A percentile compares a stretch with the other conserved stretches of the same genome.
phyloP scores from a whole-genome alignment of 2,113 vertebrate genomes.

The Oreochromis tanganicae region DNA sequence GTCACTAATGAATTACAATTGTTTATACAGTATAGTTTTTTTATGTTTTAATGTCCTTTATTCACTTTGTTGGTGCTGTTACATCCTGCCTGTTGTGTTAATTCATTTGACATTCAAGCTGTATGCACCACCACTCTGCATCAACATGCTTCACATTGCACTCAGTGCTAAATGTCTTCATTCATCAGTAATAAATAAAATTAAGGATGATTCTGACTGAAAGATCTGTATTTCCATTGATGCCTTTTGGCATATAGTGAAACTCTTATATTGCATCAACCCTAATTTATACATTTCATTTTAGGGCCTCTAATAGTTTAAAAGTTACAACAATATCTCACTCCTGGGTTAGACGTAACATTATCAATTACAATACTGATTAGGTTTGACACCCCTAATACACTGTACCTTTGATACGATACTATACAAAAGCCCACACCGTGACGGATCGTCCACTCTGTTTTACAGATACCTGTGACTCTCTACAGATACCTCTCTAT shows the following conservation, averaged over 20 bases:
- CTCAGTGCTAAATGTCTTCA: background rate
- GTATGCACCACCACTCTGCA: background rate
- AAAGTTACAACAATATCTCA: background rate
- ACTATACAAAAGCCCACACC: background rate
- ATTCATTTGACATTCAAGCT: background rate
- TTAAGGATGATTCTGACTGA: background rate
- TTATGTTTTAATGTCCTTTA: background rate
- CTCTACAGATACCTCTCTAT: background rate
- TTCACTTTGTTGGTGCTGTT: background rate
- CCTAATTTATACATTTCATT: background rate
- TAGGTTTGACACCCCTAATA: background rate
- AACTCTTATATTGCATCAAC: background rate
- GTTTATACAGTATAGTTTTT: background rate
- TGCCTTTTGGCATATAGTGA: background rate
- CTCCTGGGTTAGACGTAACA: rapidly evolving
- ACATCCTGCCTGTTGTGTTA: background rate
- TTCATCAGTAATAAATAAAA: background rate
- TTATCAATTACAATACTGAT: background rate
- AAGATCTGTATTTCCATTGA: background rate
- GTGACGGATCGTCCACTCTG: background rate
- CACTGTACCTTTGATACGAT: background rate
- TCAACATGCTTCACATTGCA: background rate
- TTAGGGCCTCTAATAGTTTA: background rate
- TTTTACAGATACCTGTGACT: background rate
- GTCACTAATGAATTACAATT: background rate